Percentiles rank a stretch among this genome's conserved stretches.
Evolutionary conservation across 2,888 invertebrate species (phyloP).

Genomic region (Xestia xanthographa): DNA sequence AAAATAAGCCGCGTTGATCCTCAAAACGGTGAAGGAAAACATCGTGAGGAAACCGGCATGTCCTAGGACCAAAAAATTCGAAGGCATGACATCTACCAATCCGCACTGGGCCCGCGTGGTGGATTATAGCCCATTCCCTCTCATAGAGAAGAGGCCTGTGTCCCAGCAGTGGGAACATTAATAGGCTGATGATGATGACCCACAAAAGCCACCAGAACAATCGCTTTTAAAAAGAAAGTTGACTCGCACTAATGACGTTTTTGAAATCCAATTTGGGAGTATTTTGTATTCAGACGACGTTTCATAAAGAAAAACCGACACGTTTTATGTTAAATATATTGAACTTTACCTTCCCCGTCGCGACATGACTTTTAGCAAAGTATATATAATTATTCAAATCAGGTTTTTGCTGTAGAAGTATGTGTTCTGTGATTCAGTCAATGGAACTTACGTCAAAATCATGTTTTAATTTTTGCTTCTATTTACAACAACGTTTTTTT

Average conservation of each 20-base stretch:
- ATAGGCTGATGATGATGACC: too few species aligned
- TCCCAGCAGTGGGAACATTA: too few species aligned
- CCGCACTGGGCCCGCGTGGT: too few species aligned
- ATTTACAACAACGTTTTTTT: too few species aligned
- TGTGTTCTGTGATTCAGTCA: background rate
- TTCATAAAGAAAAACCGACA: background rate
- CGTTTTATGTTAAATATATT: background rate
- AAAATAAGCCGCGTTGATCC: background rate
- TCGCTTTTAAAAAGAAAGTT: background rate
- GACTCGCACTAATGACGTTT: background rate
- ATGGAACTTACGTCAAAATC: background rate
- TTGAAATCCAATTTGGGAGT: background rate
- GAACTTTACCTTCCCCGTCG: background rate
- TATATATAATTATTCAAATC: background rate
- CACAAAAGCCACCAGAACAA: too few species aligned
- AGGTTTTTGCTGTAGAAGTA: background rate
- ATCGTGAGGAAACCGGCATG: too few species aligned
- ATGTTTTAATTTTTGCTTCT: background rate
- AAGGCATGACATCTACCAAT: too few species aligned
- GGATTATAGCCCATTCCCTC: too few species aligned
- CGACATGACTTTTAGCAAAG: background rate
- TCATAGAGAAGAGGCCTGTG: too few species aligned
- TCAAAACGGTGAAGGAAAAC: too few species aligned
- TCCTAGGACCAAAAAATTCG: too few species aligned
- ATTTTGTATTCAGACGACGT: background rate